Conservation (phyloP, 2,797 vertebrate species). For the Pelochelys cantorii region DNA sequence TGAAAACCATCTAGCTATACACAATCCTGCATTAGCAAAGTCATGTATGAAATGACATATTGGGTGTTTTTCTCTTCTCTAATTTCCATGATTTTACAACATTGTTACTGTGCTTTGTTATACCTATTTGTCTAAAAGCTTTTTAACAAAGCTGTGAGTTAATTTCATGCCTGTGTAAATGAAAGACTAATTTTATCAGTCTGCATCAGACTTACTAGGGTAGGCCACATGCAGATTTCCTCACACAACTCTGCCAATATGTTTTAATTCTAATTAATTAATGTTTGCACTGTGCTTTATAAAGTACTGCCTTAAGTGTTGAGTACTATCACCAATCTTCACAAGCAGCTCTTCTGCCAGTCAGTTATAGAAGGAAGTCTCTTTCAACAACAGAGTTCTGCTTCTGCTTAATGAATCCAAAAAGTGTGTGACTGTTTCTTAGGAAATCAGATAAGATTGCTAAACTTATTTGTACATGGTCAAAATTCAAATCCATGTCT, state of each 20-base stretch:
- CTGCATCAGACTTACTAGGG: not conserved
- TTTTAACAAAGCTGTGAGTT: not conserved
- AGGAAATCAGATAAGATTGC: not conserved
- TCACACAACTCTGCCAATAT: not conserved
- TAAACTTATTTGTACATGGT: constrained; percentile 29
- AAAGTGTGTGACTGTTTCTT: not conserved
- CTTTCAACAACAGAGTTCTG: not conserved
- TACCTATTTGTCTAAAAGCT: not conserved
- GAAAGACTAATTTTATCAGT: not conserved
- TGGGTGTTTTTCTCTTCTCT: not conserved
- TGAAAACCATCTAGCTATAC: not conserved
- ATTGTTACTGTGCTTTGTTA: not conserved
- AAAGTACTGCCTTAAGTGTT: not conserved
- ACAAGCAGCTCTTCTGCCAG: not conserved
- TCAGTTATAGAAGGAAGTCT: not conserved
- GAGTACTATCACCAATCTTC: not conserved
- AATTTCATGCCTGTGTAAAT: not conserved
- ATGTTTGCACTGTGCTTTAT: not conserved
- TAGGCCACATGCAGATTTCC: not conserved
- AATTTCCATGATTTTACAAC: not conserved
- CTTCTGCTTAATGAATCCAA: not conserved
- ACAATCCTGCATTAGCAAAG: not conserved
- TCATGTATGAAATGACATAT: not conserved
- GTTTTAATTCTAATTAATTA: not conserved
- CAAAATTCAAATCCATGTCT: constrained; percentile 12